Percentiles rank a stretch among this genome's conserved stretches.
These are phyloP conservation scores for Aldrovandia affinis DNA, from an alignment of 2,797 vertebrate genomes.

Conservation along the genomic window DNA sequence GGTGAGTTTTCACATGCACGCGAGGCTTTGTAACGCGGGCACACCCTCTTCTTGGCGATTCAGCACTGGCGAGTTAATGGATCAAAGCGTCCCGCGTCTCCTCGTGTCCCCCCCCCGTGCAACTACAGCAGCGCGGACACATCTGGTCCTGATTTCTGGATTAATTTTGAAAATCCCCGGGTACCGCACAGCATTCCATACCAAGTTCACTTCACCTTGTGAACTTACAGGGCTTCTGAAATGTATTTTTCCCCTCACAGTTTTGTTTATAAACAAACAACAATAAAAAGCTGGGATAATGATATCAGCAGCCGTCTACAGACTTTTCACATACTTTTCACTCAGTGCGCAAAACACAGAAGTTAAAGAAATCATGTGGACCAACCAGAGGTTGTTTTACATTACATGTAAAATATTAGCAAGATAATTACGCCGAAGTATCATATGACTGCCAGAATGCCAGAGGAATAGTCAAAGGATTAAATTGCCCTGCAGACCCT, in stretches of 20 bases:
- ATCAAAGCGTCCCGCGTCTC: neutral
- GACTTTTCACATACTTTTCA: conserved; percentile 21
- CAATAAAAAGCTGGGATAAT: neutral
- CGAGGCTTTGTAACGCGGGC: too few relatives aligned
- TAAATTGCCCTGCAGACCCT: neutral
- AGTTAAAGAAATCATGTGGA: conserved; percentile 12
- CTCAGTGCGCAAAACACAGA: neutral
- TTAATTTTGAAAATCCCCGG: neutral
- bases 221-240: neutral
- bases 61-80: neutral
- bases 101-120: neutral
- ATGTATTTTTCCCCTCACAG: neutral
- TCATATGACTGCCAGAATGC: neutral
- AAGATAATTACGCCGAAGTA: neutral
- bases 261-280: neutral
- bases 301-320: conserved; percentile 5
- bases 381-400: conserved; percentile 16
- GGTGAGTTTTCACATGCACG: too few relatives aligned
- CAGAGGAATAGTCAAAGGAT: neutral
- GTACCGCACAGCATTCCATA: neutral
- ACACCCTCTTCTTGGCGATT: neutral
- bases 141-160: neutral
- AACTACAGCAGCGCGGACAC: neutral
- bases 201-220: neutral
- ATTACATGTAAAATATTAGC: conserved; percentile 24